Conservation (phyloP, 2,797 vertebrate species). For the Brachyrhaphis roseni region DNA sequence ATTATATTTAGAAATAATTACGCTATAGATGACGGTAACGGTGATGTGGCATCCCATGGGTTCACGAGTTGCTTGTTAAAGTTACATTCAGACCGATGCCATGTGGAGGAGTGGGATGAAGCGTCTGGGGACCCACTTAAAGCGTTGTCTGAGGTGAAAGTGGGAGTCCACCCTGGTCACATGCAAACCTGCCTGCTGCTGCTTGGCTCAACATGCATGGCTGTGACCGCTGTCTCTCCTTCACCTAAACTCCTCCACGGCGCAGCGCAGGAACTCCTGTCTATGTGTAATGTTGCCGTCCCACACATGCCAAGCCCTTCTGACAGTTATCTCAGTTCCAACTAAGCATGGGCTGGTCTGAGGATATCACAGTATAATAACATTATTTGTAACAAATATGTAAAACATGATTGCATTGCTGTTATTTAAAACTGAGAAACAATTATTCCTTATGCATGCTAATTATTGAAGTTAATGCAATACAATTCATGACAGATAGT, state of each 20-base stretch:
- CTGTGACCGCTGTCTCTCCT: constrained; percentile 39
- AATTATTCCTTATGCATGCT: neutral
- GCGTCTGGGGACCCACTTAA: constrained; percentile 62
- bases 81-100: constrained; percentile 65
- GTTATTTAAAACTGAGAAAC: neutral
- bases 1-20: constrained; percentile 70
- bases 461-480: neutral
- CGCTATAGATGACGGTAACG: constrained; percentile 59
- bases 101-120: constrained; percentile 58
- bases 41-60: constrained; percentile 68
- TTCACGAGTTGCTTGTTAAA: constrained; percentile 74
- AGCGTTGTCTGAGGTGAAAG: constrained; percentile 47
- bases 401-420: neutral
- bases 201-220: constrained; percentile 64
- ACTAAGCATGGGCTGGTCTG: neutral
- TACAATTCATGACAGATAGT: neutral
- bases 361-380: neutral
- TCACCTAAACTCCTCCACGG: constrained; percentile 29
- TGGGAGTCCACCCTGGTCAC: constrained; percentile 63
- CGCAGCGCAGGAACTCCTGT: constrained; percentile 61
- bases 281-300: constrained; percentile 63
- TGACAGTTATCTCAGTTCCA: constrained; percentile 80
- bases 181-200: constrained; percentile 56
- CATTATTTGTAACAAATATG: neutral
- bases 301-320: constrained; percentile 58